phyloP scores from a whole-genome alignment of 2,888 invertebrate genomes.

The Baccha elongata region DNA sequence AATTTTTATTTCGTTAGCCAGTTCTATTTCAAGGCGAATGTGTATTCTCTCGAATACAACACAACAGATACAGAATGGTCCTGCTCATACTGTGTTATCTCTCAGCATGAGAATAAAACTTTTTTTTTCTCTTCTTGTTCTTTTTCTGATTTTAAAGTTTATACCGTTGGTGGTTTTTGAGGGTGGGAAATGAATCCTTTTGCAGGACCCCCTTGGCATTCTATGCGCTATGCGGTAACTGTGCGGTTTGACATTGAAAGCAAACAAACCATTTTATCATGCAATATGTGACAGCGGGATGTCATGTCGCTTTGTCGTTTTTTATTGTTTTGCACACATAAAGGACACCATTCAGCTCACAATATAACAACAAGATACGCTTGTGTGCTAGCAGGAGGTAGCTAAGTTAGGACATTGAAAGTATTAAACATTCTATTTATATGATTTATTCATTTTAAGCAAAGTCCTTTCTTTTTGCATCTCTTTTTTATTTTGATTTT shows the following conservation, averaged over 20 bases:
- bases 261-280: slow-evolving; percentile 72
- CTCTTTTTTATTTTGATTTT: slow-evolving; percentile 5
- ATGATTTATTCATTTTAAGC: slow-evolving; percentile 42
- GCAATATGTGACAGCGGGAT: slow-evolving; percentile 73
- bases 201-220: slow-evolving; percentile 28
- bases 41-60: slow-evolving; percentile 5
- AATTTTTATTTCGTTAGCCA: slow-evolving; percentile 53
- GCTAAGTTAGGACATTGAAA: slow-evolving; percentile 39
- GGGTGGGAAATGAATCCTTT: slow-evolving; percentile 16
- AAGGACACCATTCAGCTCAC: slow-evolving; percentile 49
- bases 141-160: slow-evolving; percentile 64
- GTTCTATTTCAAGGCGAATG: neutral
- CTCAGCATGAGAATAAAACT: slow-evolving; percentile 48
- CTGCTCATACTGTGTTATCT: slow-evolving; percentile 52
- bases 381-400: slow-evolving; percentile 16
- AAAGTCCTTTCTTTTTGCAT: slow-evolving; percentile 26
- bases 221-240: slow-evolving; percentile 63
- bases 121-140: slow-evolving; percentile 33
- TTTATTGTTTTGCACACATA: slow-evolving; percentile 68
- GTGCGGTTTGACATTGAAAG: slow-evolving; percentile 59
- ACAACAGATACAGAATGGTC: slow-evolving; percentile 18
- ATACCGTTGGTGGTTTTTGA: slow-evolving; percentile 9
- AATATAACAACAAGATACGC: slow-evolving; percentile 14
- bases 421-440: slow-evolving; percentile 66
- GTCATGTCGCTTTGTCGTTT: slow-evolving; percentile 72